Evolutionary conservation across 37 sponge, comb jelly and placozoan species (phyloP).

Genomic region (Eunapius fragilis): DNA sequence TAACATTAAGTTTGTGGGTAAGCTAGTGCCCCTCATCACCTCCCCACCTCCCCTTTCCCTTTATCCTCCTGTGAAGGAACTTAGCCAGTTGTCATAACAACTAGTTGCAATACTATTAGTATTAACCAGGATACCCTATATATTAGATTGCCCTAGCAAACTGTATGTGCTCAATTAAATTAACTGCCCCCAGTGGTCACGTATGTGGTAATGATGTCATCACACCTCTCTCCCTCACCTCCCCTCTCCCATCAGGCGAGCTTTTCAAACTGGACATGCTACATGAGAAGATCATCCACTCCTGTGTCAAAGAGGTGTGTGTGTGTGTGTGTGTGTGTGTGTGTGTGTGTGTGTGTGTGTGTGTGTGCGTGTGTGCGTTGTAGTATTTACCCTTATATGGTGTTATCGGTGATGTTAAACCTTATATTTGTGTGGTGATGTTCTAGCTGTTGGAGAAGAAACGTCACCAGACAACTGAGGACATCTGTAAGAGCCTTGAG

Average conservation of each 20-base stretch:
- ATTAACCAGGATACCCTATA: no score
- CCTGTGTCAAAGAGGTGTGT: slow-evolving; percentile 77
- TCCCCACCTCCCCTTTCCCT: background rate
- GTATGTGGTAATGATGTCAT: no score
- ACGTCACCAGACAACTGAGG: slow-evolving; percentile 27
- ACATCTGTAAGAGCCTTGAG: slow-evolving; percentile 69
- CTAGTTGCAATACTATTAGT: no score
- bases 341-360: no score
- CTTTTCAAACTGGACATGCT: slow-evolving; percentile 81
- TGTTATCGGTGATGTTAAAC: no score
- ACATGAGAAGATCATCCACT: slow-evolving; percentile 77
- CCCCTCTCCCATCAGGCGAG: slow-evolving; percentile 55
- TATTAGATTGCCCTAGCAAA: no score
- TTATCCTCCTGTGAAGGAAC: background rate
- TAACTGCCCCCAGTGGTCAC: no score
- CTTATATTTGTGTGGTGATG: background rate
- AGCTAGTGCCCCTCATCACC: no score
- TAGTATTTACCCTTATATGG: background rate
- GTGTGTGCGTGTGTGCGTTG: no score
- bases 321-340: background rate
- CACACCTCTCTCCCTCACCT: background rate
- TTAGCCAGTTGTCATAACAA: no score
- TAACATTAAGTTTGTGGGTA: slow-evolving; percentile 84
- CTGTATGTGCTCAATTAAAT: no score
- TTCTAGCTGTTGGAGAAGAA: slow-evolving; percentile 70